Percentiles rank a stretch among this genome's conserved stretches.
These are phyloP conservation scores for Lamellibrachia columna DNA, from an alignment of 2,888 invertebrate genomes.

Conservation along the genomic window DNA sequence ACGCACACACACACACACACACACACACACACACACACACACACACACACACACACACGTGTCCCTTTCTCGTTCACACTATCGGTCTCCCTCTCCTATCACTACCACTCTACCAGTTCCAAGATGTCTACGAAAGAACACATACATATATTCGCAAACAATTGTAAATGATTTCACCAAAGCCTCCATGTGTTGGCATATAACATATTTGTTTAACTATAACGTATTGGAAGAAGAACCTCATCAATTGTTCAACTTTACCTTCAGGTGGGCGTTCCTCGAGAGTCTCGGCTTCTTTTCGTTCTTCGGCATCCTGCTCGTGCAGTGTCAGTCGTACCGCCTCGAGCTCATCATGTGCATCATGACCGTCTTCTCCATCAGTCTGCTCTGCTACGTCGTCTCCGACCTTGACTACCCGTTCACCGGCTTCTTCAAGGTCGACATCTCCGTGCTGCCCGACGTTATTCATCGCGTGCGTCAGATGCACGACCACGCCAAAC, in stretches of 20 bases:
- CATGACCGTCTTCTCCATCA: conserved; percentile 57
- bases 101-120: too few species aligned
- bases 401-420: conserved; percentile 43
- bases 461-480: conserved; percentile 45
- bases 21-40: conserved; percentile 1
- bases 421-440: conserved; percentile 52
- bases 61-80: not conserved
- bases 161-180: too few species aligned
- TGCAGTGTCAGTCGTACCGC: conserved; percentile 49
- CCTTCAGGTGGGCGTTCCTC: conserved; percentile 53
- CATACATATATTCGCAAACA: too few species aligned
- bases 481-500: conserved; percentile 43
- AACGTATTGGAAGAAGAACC: not conserved
- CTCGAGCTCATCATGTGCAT: conserved; percentile 56
- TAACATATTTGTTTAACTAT: not conserved
- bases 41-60: not conserved
- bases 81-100: not conserved
- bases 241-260: too few species aligned
- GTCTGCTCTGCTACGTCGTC: conserved; percentile 49
- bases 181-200: not conserved
- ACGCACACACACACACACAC: not conserved
- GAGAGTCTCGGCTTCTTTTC: conserved; percentile 56
- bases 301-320: conserved; percentile 53
- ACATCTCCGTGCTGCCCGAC: conserved; percentile 47
- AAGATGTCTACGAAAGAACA: too few species aligned